Base-by-base conservation (phyloP, 2,888 invertebrate genomes). In the Periphyllus acericola region DNA sequence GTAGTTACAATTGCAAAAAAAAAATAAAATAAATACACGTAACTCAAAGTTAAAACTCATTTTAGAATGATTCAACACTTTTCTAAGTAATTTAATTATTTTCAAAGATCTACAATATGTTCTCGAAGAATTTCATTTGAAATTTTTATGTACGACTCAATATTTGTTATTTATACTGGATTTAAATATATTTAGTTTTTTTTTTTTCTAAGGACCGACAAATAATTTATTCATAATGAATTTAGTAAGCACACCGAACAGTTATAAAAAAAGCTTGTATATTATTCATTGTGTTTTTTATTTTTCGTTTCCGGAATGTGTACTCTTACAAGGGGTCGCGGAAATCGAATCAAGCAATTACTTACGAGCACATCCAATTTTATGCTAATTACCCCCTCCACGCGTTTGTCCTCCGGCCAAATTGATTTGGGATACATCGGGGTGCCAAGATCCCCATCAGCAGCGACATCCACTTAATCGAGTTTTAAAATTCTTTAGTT, bases 401-500 rank as follows among this genome's bases (percentile, higher is more conserved):
- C 36, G 19, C n/a, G 1, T 40, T 72, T 34, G 46, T 40, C 34
- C 55, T n/a, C 66, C 68, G 52, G 36, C 46, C 36, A 81, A 81
- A 87, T 87, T 81, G 86, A 87, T 87, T 81, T 74, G 74, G 72
- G 80, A 87, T 87, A 80, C 86, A 36, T 80, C 72, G 86, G 79
- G 71, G 79, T 79, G 72, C 86, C 34, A 72, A 52, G 71, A 60
- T 86, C 72, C 72, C 79, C 86, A 40, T 52, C 71, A 71, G 46
- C 75, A 52, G 72, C 72, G 78, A 46, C 32, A 52, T 79, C 71
- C 79, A 60, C 86, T 60, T 87, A 87, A 87, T 87, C 86, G 86
- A 87, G 86, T 87, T 87, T 87, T 81, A 74, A 81, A 87, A 87
- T 87, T 87, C 86, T 87, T 87, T 87, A 87, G 86, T 87, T 87